Percentiles rank a stretch among this genome's conserved stretches.
phyloP scores from a whole-genome alignment of 2,113 vertebrate species.

The Nematolebias whitei region DNA sequence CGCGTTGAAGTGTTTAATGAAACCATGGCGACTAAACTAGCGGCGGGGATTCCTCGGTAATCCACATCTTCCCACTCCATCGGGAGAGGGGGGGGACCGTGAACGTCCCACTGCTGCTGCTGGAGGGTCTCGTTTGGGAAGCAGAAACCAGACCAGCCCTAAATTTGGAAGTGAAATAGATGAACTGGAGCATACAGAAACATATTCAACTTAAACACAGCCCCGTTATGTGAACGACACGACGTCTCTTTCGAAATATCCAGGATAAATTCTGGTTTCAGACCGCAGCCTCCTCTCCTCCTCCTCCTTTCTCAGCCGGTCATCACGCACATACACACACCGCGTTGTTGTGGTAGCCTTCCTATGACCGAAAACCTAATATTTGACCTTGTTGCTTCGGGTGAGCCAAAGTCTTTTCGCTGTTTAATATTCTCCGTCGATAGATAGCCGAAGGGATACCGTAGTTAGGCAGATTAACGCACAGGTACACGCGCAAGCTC shows the following conservation, averaged over 20 bases:
- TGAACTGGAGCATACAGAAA: neutral
- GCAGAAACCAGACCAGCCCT: slow-evolving; percentile 25
- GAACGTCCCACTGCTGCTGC: slow-evolving; percentile 52
- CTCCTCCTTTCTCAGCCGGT: slow-evolving; percentile 68
- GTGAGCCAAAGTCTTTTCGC: neutral
- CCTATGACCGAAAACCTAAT: slow-evolving; percentile 2
- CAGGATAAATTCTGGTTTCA: slow-evolving; percentile 65
- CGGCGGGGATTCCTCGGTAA: slow-evolving; percentile 61
- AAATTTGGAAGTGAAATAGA: slow-evolving; percentile 12
- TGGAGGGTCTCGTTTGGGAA: slow-evolving; percentile 34
- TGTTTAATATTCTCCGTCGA: slow-evolving; percentile 19
- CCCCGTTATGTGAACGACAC: slow-evolving; percentile 15
- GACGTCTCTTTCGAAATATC: slow-evolving; percentile 57
- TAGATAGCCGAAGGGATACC: neutral
- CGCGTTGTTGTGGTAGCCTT: slow-evolving; percentile 62
- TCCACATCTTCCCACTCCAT: slow-evolving; percentile 80
- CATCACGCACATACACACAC: slow-evolving; percentile 55
- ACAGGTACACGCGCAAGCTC: slow-evolving; percentile 59
- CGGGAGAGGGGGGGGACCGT: slow-evolving; percentile 52
- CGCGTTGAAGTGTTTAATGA: slow-evolving; percentile 15
- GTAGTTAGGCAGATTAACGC: slow-evolving; percentile 38
- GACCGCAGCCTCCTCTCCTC: slow-evolving; percentile 69
- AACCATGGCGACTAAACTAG: slow-evolving; percentile 41
- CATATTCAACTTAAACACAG: slow-evolving; percentile 19
- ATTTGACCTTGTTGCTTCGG: slow-evolving; percentile 6